These are phyloP conservation scores for Pentamera pediparva DNA, from an alignment of 53 echinoderm and acorn worm genomes.

Conservation along the genomic window DNA sequence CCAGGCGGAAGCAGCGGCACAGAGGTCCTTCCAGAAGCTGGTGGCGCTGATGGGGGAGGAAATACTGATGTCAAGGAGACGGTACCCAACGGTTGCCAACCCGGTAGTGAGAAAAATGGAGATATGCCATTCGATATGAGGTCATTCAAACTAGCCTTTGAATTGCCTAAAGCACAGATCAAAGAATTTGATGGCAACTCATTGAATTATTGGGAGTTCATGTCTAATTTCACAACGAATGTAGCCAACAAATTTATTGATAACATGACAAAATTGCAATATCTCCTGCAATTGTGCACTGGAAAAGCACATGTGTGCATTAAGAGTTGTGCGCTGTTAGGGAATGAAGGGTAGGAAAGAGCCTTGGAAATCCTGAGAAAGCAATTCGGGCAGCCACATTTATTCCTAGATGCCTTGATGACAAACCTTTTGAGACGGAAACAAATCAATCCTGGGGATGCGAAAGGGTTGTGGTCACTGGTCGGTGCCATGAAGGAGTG, in stretches of 20 bases:
- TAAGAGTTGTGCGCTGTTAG: constrained; percentile 31
- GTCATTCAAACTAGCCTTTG: not conserved
- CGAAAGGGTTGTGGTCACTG: constrained; percentile 30
- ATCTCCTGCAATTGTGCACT: constrained; percentile 25
- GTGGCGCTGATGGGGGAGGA: too few species aligned
- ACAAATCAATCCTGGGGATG: constrained; percentile 21
- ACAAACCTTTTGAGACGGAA: constrained; percentile 17
- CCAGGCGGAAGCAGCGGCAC: too few species aligned
- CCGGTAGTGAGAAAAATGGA: not conserved
- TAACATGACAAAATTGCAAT: not conserved
- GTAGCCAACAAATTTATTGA: not conserved
- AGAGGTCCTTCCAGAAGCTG: too few species aligned
- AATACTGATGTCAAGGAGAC: too few species aligned
- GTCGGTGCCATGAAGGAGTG: constrained; percentile 36
- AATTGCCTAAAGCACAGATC: not conserved
- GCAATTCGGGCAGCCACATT: constrained; percentile 40
- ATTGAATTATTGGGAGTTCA: not conserved
- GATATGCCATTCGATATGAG: not conserved
- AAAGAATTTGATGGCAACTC: not conserved
- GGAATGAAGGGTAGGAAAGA: constrained; percentile 25
- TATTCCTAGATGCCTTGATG: constrained; percentile 31
- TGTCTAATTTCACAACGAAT: not conserved
- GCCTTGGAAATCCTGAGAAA: constrained; percentile 27
- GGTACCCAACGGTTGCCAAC: too few species aligned
- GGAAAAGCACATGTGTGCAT: constrained; percentile 10